Conservation (phyloP, 2,113 vertebrate genomes). For the Dendrocopos noguchii region DNA sequence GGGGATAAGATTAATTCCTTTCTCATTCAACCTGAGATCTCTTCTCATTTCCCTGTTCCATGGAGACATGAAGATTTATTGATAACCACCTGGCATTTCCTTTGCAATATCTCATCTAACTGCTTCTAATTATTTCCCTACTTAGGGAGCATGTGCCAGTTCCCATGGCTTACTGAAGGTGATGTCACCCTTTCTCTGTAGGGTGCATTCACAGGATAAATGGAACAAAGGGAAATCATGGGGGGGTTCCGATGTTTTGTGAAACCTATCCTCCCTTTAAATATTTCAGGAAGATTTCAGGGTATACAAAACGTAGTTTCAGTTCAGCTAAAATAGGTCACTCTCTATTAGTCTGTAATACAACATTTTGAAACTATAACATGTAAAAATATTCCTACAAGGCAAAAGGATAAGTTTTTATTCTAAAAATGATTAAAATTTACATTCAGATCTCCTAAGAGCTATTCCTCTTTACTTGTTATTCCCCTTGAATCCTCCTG, state of each 20-base stretch:
- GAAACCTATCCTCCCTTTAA: neutral
- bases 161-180: neutral
- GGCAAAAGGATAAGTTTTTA: neutral
- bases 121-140: neutral
- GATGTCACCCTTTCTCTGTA: neutral
- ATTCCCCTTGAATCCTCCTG: neutral
- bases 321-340: neutral
- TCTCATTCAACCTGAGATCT: neutral
- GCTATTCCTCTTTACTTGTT: neutral
- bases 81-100: neutral
- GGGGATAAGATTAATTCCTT: neutral
- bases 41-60: neutral
- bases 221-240: neutral
- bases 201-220: neutral
- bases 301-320: neutral
- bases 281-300: neutral
- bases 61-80: neutral
- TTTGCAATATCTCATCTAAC: neutral
- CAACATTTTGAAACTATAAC: neutral
- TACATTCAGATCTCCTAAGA: neutral
- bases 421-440: neutral
- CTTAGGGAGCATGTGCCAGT: neutral
- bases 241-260: neutral
- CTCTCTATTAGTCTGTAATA: neutral
- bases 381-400: neutral